A percentile compares a stretch with the other conserved stretches of the same genome.
These are phyloP conservation scores for rat (Rattus norvegicus) DNA, from an alignment of 2,113 vertebrate species.

Conservation along the genomic window GRCr8 NC_086020.1:247198001-247198500, in stretches of 20 bases:
- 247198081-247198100: not conserved
- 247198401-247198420: not conserved
- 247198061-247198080: not conserved
- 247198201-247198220: no score
- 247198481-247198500: not conserved
- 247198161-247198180: not conserved
- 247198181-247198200: not conserved
- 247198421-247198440: not conserved
- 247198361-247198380: not conserved
- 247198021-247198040: not conserved
- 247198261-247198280: not conserved
- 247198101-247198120: not conserved
- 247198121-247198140: not conserved
- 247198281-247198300: rapidly evolving
- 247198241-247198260: not conserved
- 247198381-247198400: not conserved
- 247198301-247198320: not conserved
- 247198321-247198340: not conserved
- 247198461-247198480: not conserved
- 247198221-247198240: not conserved
- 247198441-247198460: not conserved
- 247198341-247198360: not conserved
- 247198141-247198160: not conserved
- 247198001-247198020: not conserved
- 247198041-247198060: not conserved